Percentiles rank a stretch among this genome's conserved stretches.
phyloP scores from a whole-genome alignment of 1,140 invertebrate species.

The Diachasmimorpha longicaudata region DNA sequence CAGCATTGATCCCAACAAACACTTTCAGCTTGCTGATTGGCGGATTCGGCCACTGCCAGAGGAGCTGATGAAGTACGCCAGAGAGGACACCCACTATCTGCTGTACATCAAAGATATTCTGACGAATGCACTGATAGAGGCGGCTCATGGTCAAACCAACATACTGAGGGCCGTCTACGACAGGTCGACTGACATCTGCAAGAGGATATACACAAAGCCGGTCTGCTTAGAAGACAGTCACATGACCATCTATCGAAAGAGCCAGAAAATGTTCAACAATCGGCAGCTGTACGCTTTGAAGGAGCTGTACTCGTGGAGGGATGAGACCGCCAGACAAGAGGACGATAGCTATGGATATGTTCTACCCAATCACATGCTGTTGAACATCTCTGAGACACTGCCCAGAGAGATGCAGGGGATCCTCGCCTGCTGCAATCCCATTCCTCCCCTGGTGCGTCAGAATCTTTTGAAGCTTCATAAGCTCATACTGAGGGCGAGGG shows the following conservation, averaged over 20 bases:
- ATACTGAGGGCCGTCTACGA: slow-evolving; percentile 75
- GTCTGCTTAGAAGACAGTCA: slow-evolving; percentile 75
- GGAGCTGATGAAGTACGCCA: slow-evolving; percentile 86
- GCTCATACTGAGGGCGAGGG: slow-evolving; percentile 77
- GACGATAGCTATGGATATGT: slow-evolving; percentile 94
- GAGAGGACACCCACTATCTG: slow-evolving; percentile 80
- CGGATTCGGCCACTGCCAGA: slow-evolving; percentile 88
- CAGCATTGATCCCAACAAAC: slow-evolving; percentile 82
- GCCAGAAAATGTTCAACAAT: slow-evolving; percentile 83
- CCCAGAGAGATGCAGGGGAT: slow-evolving; percentile 95
- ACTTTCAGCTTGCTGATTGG: slow-evolving; percentile 96
- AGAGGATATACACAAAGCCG: slow-evolving; percentile 83
- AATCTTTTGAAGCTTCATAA: slow-evolving; percentile 79
- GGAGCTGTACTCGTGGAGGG: slow-evolving; percentile 88
- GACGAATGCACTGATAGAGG: slow-evolving; percentile 77
- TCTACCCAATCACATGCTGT: slow-evolving; percentile 93
- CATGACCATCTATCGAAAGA: slow-evolving; percentile 77
- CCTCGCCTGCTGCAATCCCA: slow-evolving; percentile 90
- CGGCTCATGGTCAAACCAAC: slow-evolving; percentile 73
- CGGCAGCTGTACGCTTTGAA: slow-evolving; percentile 84
- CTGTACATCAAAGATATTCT: slow-evolving; percentile 67
- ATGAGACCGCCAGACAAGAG: slow-evolving; percentile 80
- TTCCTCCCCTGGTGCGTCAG: slow-evolving; percentile 84
- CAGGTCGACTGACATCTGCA: slow-evolving; percentile 76
- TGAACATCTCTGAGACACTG: slow-evolving; percentile 88